Evolutionary conservation across 2,113 vertebrate species (phyloP), one percentile per base, ranked within the genome.

Genomic region (Orycteropus afer): DNA sequence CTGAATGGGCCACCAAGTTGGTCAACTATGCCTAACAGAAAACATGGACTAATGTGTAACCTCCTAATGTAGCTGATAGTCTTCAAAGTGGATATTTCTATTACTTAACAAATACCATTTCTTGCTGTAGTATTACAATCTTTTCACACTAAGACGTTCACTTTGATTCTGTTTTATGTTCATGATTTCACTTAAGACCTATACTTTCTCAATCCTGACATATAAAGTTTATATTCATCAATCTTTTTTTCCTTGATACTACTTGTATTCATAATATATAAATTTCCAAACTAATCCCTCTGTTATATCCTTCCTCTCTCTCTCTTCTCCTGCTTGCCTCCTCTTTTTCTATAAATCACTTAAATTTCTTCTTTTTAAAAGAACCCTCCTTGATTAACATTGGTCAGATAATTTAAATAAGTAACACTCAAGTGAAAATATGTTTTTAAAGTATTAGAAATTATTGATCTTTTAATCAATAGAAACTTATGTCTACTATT

Each of bases 391-490:
- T 93, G 89, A 93, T 86, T 87, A 87, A 84, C 40, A 76, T 85
- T 47, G 22, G 69, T 80, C 47, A 84, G 20, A 74, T 61, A 67
- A 65, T 63, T 97, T 87, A 27, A 32, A 90, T 74, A 95, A 89
- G 20, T 57, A 91, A 89, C 47, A 83, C 1, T 40, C 37, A 81
- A 15, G 27, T 73, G 47, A 73, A 92, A 85, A 67, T 74, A 29
- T 86, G 11, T 29, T 51, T 93, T 81, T 91, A 77, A 37, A 93
- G n/a, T 42, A 67, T 88, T 55, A 85, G n/a, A 87, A 85, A 92
- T 81, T 37, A 86, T 79, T 90, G 59, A n/a, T 82, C 25, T 88
- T 93, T 94, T 93, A 90, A 86, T 78, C 53, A 86, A 57, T 42
- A 89, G 74, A 93, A 57, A 86, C 87, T 40, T 86, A 57, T 87